Conservation (phyloP, 2,888 invertebrate genomes). For the Parascotia fuliginaria region DNA sequence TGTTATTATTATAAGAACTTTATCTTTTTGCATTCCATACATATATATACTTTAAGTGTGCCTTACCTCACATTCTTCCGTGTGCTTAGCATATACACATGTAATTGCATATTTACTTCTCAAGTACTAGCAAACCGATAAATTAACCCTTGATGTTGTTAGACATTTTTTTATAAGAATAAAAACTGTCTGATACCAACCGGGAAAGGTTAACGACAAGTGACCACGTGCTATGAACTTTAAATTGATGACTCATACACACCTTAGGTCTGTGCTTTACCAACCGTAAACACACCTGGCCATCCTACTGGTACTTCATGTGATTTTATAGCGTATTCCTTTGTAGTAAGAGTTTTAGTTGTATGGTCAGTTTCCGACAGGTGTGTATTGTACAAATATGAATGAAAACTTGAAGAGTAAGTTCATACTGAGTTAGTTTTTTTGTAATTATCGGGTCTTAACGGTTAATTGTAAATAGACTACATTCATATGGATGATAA, state of each 20-base stretch:
- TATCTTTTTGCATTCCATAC: too few relatives aligned
- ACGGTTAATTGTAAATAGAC: too few relatives aligned
- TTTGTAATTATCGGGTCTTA: too few relatives aligned
- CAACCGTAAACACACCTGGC: constrained; percentile 76
- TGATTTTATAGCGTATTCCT: background rate
- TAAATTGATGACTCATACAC: constrained; percentile 61
- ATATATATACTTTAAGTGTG: too few relatives aligned
- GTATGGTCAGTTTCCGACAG: constrained; percentile 42
- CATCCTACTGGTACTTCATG: constrained; percentile 24
- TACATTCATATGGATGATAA: too few relatives aligned
- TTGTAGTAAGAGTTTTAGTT: constrained; percentile 10
- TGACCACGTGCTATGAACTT: constrained; percentile 72
- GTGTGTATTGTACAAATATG: constrained; percentile 51
- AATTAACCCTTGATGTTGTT: background rate
- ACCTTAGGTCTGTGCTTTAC: constrained; percentile 63
- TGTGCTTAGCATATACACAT: too few relatives aligned
- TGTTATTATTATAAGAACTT: too few relatives aligned
- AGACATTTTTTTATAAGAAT: constrained; percentile 9
- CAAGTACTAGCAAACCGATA: background rate
- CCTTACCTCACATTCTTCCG: too few relatives aligned
- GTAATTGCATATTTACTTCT: too few relatives aligned
- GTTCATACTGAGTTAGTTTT: too few relatives aligned
- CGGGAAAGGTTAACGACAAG: constrained; percentile 54
- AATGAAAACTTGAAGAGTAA: too few relatives aligned
- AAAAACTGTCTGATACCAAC: constrained; percentile 39